Base-by-base conservation (phyloP, 1,140 invertebrate genomes). In the Trialeurodes vaporariorum region DNA sequence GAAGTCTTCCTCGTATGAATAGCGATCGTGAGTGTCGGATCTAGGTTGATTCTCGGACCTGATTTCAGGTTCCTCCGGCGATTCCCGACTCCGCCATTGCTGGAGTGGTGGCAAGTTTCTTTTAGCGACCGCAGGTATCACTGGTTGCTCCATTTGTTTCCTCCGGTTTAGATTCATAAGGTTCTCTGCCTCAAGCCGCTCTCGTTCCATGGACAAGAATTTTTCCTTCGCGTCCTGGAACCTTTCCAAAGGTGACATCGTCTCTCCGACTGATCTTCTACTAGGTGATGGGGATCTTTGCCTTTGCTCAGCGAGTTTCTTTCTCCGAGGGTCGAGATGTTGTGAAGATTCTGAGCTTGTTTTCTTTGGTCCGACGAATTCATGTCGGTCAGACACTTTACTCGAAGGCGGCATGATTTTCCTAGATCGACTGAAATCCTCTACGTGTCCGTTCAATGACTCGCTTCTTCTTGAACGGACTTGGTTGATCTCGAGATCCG, bases 151-250 rank as follows among this genome's bases (percentile, higher is more conserved):
- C 40, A 17, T 59, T 24, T 13, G 66, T 60, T n/a, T 34, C 26
- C 25, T 17, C 27, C 27, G 59, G 25, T 58, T 21, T 64, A 1
- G 59, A 26, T 24, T 65, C 40, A 5, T 61, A 65, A 27, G 13
- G 22, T 65, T 65, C 34, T 65, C 27, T 60, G 62, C 68, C 40
- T 71, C 70, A 13, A 69, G 82, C 59, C 85, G 82, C 70, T 88
- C 85, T 69, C 85, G 81, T 76, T 92, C 89, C 78, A 92, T 82
- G 25, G 86, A 84, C 74, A 87, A 81, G 73, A 92, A 91, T 77
- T 91, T 91, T 74, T 91, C 88, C 76, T 91, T 91, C 59, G 89
- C 89, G 72, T 91, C 89, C 72, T 90, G 87, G 75, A 91, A 91
- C 58, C 90, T 82, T 70, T 91, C 89, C 67, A 87, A 81, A 0